Evolutionary conservation across 2,888 invertebrate genomes (phyloP).

Genomic region (Operophtera brumata): DNA sequence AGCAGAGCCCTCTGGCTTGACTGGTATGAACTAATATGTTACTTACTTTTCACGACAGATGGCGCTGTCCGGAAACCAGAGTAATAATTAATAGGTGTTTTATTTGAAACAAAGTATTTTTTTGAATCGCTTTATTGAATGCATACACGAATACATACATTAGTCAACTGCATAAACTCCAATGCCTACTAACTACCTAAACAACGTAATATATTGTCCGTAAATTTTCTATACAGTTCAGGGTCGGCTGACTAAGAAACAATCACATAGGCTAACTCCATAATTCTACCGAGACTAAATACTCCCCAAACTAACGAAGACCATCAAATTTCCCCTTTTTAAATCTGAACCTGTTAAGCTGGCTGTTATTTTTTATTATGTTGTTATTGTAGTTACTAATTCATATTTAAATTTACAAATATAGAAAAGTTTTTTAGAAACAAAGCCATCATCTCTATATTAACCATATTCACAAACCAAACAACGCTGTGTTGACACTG

Average conservation of each 20-base stretch:
- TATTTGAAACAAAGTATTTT: slow-evolving; percentile 39
- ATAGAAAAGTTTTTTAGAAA: slow-evolving; percentile 22
- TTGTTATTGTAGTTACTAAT: too few relatives aligned
- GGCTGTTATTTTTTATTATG: slow-evolving; percentile 1
- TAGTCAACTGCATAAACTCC: slow-evolving; percentile 78
- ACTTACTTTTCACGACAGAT: too few relatives aligned
- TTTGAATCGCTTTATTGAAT: slow-evolving; percentile 73
- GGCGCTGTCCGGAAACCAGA: too few relatives aligned
- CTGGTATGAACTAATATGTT: too few relatives aligned
- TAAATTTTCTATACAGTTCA: slow-evolving; percentile 69
- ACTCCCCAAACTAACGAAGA: background rate
- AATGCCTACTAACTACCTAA: slow-evolving; percentile 79
- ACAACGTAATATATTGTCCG: slow-evolving; percentile 77
- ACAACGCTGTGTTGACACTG: too few relatives aligned
- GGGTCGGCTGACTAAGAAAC: slow-evolving; percentile 63
- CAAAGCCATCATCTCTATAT: background rate
- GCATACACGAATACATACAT: slow-evolving; percentile 73
- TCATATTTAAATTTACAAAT: slow-evolving; percentile 24
- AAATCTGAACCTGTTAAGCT: too few relatives aligned
- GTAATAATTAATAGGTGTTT: too few relatives aligned
- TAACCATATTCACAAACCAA: slow-evolving; percentile 2
- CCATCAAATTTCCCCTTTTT: slow-evolving; percentile 9
- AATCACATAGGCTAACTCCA: slow-evolving; percentile 12
- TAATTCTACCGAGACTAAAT: slow-evolving; percentile 12
- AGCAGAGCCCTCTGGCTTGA: too few relatives aligned